A percentile compares a stretch with the other conserved stretches of the same genome.
phyloP scores from a whole-genome alignment of 2,113 vertebrate genomes.

The Anhinga rufa region DNA sequence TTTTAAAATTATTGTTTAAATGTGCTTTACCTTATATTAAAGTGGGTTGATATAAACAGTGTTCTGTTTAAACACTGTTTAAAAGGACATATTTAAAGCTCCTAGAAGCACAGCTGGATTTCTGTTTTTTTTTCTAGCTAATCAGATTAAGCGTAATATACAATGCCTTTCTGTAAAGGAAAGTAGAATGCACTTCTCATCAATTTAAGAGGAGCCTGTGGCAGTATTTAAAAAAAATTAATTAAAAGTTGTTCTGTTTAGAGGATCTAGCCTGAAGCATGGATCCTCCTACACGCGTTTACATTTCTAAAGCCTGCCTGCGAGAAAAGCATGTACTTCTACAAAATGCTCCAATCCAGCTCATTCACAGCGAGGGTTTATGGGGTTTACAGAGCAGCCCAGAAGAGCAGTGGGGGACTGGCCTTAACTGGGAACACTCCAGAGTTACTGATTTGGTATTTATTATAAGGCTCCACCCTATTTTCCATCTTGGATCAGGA shows the following conservation, averaged over 20 bases:
- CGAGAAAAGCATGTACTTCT: not conserved
- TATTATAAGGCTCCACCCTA: not conserved
- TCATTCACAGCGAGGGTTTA: not conserved
- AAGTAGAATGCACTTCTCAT: constrained; percentile 50
- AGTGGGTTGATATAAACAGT: constrained; percentile 47
- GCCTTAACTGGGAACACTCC: not conserved
- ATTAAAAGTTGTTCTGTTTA: constrained; percentile 67
- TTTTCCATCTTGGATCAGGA: not conserved
- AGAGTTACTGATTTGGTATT: not conserved
- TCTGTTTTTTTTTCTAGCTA: not conserved
- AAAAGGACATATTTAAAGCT: constrained; percentile 59
- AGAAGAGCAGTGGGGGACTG: not conserved
- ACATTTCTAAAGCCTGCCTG: constrained; percentile 45
- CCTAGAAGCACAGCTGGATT: constrained; percentile 34
- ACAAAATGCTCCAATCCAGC: not conserved
- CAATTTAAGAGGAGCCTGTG: constrained; percentile 58
- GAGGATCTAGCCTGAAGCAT: constrained; percentile 49
- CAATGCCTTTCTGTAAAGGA: constrained; percentile 44
- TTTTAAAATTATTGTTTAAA: constrained; percentile 58
- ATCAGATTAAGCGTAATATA: constrained; percentile 65
- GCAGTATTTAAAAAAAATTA: constrained; percentile 38
- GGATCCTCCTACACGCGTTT: constrained; percentile 33
- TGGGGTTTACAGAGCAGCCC: not conserved
- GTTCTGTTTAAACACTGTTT: constrained; percentile 46
- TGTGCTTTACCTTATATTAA: constrained; percentile 51